Conservation (phyloP, 2,797 vertebrate species). For the Eurystomus glaucurus region DNA sequence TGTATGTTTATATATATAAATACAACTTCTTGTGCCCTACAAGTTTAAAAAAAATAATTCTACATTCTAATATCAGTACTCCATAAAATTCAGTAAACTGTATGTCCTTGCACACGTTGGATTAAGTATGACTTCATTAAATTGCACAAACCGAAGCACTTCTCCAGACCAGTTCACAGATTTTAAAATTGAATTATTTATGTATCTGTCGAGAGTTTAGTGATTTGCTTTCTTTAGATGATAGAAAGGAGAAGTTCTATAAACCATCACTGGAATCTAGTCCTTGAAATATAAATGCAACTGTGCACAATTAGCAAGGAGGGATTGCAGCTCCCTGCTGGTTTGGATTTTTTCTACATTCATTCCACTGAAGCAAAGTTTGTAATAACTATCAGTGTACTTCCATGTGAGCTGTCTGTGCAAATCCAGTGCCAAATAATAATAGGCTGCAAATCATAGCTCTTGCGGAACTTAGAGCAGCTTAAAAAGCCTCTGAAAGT, state of each 20-base stretch:
- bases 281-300: background rate
- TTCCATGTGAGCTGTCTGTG: background rate
- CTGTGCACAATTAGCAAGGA: background rate
- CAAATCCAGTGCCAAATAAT: background rate
- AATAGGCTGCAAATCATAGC: background rate
- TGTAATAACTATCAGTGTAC: background rate
- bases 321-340: background rate
- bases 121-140: background rate
- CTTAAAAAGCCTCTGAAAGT: constrained; percentile 7
- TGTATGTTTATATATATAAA: background rate
- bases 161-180: background rate
- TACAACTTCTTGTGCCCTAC: background rate
- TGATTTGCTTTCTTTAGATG: background rate
- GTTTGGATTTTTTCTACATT: background rate
- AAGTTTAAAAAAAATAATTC: background rate
- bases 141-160: background rate
- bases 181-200: background rate
- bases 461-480: background rate
- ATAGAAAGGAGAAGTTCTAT: background rate
- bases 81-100: background rate
- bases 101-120: background rate
- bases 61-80: background rate
- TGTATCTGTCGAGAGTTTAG: background rate
- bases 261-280: background rate
- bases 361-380: background rate